A percentile compares a stretch with the other conserved stretches of the same genome.
These are phyloP conservation scores for Cancer borealis DNA, from an alignment of 2,888 invertebrate species.

Conservation along the genomic window DNA sequence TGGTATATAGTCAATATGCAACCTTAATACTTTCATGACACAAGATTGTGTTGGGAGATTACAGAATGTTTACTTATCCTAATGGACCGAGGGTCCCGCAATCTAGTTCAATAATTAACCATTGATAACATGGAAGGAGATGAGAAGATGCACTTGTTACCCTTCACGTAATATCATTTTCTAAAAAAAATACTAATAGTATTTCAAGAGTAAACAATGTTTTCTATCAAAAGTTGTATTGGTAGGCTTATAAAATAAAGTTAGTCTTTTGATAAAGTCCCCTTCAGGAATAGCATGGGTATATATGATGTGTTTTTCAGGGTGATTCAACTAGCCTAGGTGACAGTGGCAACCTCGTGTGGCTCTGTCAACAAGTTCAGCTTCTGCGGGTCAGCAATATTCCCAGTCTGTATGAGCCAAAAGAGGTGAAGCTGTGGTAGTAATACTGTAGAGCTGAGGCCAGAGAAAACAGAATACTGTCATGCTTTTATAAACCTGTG, in stretches of 20 bases:
- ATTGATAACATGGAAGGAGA: conserved; percentile 16
- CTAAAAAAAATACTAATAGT: conserved; percentile 32
- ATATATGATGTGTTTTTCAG: conserved; percentile 48
- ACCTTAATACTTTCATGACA: conserved; percentile 11
- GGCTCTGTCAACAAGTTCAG: conserved; percentile 60
- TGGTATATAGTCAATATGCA: not conserved
- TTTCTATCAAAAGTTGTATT: conserved; percentile 42
- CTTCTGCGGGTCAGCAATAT: conserved; percentile 56
- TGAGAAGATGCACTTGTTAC: conserved; percentile 41
- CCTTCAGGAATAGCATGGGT: conserved; percentile 41
- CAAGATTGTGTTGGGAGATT: conserved; percentile 34
- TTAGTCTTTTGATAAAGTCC: conserved; percentile 40
- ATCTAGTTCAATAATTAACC: not conserved
- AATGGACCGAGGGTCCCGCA: not conserved
- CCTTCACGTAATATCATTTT: conserved; percentile 36
- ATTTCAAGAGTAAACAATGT: conserved; percentile 10
- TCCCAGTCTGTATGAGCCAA: conserved; percentile 41
- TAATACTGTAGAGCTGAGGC: conserved; percentile 38
- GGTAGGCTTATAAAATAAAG: conserved; percentile 47
- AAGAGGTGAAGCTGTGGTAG: conserved; percentile 43
- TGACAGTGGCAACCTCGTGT: conserved; percentile 52
- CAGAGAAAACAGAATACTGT: conserved; percentile 12
- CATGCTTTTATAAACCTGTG: conserved; percentile 35
- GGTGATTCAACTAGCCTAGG: conserved; percentile 52
- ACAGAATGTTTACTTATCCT: conserved; percentile 1